phyloP scores from a whole-genome alignment of 2,888 invertebrate genomes.

The Melanotus villosus region DNA sequence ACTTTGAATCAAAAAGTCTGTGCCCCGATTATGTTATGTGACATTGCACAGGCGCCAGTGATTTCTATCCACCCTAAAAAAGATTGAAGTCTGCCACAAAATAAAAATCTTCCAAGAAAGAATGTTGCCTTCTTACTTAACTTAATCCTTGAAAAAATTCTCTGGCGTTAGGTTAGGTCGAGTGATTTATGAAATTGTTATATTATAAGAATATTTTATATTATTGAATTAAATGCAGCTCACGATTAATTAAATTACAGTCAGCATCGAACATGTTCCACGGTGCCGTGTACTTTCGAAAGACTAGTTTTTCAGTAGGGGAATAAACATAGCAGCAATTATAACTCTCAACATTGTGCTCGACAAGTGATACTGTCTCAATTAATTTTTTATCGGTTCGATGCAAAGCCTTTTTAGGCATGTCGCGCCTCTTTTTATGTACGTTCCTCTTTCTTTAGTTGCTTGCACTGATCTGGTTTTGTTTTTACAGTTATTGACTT shows the following conservation, averaged over 20 bases:
- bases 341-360: conserved; percentile 49
- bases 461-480: background rate
- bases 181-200: no score
- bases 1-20: conserved; percentile 43
- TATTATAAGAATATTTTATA: background rate
- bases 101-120: background rate
- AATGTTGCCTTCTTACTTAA: background rate
- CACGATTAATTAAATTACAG: conserved; percentile 27
- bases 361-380: conserved; percentile 57
- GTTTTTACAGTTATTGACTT: conserved; percentile 15
- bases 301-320: conserved; percentile 21
- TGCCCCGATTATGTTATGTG: conserved; percentile 46
- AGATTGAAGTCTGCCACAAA: conserved; percentile 11
- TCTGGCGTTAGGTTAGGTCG: no score
- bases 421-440: conserved; percentile 29
- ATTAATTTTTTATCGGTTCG: conserved; percentile 58
- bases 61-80: conserved; percentile 26
- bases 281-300: conserved; percentile 13
- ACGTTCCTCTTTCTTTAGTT: conserved; percentile 4
- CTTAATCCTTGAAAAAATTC: background rate
- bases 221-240: background rate
- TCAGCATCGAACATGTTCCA: background rate
- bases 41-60: conserved; percentile 49
- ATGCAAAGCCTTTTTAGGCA: conserved; percentile 52
- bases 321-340: conserved; percentile 50